phyloP scores from a whole-genome alignment of 2,113 vertebrate genomes.

The Bubo bubo region DNA sequence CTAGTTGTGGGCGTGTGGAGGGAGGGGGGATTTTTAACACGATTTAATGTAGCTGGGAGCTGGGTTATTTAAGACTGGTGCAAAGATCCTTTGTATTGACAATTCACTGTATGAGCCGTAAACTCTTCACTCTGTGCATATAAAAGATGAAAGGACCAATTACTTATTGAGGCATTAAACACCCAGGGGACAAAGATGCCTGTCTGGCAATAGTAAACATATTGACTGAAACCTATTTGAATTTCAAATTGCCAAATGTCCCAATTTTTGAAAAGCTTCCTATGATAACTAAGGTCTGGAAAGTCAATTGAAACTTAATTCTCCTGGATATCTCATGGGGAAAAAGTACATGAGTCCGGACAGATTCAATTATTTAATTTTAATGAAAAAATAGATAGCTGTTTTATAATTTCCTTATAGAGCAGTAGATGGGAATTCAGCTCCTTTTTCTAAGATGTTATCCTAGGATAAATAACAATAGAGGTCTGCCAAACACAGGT shows the following conservation, averaged over 20 bases:
- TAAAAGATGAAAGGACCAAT: conserved; percentile 67
- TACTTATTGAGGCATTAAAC: conserved; percentile 56
- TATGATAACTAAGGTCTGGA: conserved; percentile 62
- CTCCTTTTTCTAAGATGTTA: neutral
- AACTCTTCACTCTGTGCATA: conserved; percentile 50
- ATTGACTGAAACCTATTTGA: conserved; percentile 68
- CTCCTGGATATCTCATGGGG: conserved; percentile 50
- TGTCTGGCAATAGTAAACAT: conserved; percentile 65
- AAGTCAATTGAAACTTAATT: conserved; percentile 74
- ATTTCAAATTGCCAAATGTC: conserved; percentile 69
- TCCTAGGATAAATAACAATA: neutral
- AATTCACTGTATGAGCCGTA: conserved; percentile 39
- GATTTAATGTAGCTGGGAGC: conserved; percentile 34
- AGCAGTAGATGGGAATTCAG: neutral
- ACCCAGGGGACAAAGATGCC: conserved; percentile 51
- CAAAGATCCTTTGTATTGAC: conserved; percentile 58
- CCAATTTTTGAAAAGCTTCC: conserved; percentile 68
- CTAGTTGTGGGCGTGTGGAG: neutral
- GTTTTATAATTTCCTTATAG: conserved; percentile 30
- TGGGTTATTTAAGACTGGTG: conserved; percentile 35
- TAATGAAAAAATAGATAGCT: conserved; percentile 63
- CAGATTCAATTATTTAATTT: conserved; percentile 63
- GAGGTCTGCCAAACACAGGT: neutral
- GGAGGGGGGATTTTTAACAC: neutral
- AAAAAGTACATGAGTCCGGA: conserved; percentile 44